Conservation (phyloP, 2,888 invertebrate species). For the Anoplius nigerrimus region DNA sequence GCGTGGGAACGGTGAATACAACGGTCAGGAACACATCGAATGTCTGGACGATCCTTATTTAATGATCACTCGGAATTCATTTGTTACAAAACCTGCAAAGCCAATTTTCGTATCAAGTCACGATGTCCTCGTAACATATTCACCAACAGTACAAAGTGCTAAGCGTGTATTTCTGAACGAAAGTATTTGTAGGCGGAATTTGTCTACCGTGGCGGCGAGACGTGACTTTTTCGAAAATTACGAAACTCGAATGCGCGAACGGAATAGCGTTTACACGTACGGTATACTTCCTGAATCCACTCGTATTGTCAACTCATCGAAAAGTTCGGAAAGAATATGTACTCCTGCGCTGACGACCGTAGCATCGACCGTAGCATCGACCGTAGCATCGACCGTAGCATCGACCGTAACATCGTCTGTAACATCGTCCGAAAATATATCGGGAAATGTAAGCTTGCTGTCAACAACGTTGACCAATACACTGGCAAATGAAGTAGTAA, state of each 20-base stretch:
- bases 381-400: too few species aligned
- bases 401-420: too few species aligned
- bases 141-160: not conserved
- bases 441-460: too few species aligned
- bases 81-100: conserved; percentile 57
- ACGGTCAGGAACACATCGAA: conserved; percentile 30
- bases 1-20: conserved; percentile 34
- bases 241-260: conserved; percentile 24
- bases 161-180: not conserved
- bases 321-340: too few species aligned
- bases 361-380: too few species aligned
- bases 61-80: conserved; percentile 55
- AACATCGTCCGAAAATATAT: too few species aligned
- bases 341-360: too few species aligned
- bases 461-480: too few species aligned
- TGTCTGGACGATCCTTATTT: conserved; percentile 47
- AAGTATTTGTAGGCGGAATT: not conserved
- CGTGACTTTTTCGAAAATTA: conserved; percentile 57
- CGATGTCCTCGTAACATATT: conserved; percentile 5
- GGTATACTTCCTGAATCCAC: too few species aligned
- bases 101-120: conserved; percentile 42
- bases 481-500: too few species aligned
- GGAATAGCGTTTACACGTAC: too few species aligned
- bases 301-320: too few species aligned
- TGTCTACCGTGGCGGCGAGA: conserved; percentile 29